Conservation (phyloP, 2,797 vertebrate genomes). For the Glyptemys insculpta region DNA sequence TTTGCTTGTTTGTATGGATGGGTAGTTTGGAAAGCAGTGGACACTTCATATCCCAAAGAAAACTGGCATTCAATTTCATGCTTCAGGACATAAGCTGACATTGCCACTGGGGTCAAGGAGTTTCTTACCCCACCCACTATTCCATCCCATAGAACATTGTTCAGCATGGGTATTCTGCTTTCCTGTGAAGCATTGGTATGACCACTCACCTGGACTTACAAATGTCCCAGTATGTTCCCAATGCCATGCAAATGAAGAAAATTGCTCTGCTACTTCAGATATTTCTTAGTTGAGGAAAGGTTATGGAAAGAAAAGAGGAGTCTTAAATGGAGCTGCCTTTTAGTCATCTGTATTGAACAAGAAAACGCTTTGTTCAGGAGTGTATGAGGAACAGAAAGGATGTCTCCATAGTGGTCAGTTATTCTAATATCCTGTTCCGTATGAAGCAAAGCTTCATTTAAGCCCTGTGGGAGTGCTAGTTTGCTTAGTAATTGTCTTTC, state of each 20-base stretch:
- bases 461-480: neutral
- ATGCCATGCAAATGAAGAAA: neutral
- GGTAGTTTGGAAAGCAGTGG: neutral
- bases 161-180: neutral
- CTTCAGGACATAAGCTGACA: neutral
- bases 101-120: neutral
- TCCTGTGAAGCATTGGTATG: neutral
- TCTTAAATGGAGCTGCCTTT: neutral
- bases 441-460: neutral
- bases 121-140: neutral
- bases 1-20: neutral
- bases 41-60: no score
- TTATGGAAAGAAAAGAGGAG: neutral
- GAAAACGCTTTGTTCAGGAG: neutral
- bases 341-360: neutral
- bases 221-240: neutral
- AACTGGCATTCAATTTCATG: neutral
- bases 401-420: neutral
- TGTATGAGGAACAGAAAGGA: neutral
- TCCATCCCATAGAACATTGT: neutral
- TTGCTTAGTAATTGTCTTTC: neutral
- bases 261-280: neutral
- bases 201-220: neutral
- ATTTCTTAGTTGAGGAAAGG: neutral
- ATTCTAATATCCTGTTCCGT: neutral